Conservation (phyloP, 2,888 invertebrate species). For the Caenorhabditis macrosperma region DNA sequence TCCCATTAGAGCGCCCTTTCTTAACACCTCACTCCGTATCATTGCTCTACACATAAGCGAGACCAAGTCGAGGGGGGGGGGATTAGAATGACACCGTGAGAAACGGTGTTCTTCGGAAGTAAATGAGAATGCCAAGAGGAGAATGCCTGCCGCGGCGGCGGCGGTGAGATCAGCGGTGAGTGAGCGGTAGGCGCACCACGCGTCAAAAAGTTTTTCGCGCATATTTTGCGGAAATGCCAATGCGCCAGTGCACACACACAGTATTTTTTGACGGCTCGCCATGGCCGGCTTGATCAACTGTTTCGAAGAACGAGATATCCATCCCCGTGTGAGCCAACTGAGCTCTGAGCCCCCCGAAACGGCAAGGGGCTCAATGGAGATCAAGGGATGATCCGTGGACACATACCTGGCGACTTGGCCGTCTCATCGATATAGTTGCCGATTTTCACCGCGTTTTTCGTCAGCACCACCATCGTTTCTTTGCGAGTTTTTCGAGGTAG, state of each 20-base stretch:
- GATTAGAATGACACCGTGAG: no score
- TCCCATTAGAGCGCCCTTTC: no score
- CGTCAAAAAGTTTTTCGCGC: constrained; percentile 57
- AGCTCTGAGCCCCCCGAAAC: background rate
- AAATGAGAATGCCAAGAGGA: constrained; percentile 16
- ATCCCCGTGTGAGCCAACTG: background rate
- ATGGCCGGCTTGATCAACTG: constrained; percentile 22
- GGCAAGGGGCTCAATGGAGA: background rate
- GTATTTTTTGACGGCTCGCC: constrained; percentile 34
- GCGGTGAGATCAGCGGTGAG: constrained; percentile 23
- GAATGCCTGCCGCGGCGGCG: constrained; percentile 10
- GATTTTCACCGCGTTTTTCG: constrained; percentile 36
- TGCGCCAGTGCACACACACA: constrained; percentile 29
- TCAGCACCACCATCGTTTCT: constrained; percentile 41
- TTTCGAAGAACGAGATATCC: background rate
- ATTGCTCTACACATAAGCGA: no score
- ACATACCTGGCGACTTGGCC: constrained; percentile 49
- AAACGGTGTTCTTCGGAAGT: no score
- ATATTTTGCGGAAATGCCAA: constrained; percentile 57
- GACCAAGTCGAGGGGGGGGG: no score
- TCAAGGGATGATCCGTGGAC: background rate
- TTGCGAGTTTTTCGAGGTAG: background rate
- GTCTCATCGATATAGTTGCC: constrained; percentile 24
- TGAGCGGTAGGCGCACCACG: constrained; percentile 35
- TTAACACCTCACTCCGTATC: no score